Conservation (phyloP, 2,888 invertebrate species). For the Callimorpha dominula region DNA sequence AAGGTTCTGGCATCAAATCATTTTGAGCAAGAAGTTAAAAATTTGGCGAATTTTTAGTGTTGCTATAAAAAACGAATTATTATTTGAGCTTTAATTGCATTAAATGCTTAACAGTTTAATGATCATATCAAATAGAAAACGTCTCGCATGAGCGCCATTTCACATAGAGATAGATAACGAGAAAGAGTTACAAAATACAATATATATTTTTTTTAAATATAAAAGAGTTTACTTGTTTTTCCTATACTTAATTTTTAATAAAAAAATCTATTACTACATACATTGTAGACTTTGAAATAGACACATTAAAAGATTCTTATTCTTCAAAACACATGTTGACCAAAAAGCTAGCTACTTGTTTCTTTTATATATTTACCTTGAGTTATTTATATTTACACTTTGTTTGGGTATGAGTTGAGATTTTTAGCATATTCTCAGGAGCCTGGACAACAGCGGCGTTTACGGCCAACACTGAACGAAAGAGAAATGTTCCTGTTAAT, state of each 20-base stretch:
- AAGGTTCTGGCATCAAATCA: background rate
- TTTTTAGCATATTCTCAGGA: conserved; percentile 30
- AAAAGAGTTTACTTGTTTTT: background rate
- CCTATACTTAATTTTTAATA: background rate
- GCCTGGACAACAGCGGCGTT: conserved; percentile 44
- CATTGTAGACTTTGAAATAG: conserved; percentile 5
- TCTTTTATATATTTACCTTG: conserved; percentile 35
- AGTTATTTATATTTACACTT: conserved; percentile 33
- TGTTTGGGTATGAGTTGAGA: conserved; percentile 31
- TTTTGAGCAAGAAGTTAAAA: conserved; percentile 25
- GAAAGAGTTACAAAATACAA: background rate
- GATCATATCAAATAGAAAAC: background rate
- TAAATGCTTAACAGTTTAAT: conserved; percentile 16
- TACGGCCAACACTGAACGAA: conserved; percentile 83
- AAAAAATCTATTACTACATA: conserved; percentile 21
- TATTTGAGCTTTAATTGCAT: conserved; percentile 29
- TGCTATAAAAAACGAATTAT: background rate
- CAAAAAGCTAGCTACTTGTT: conserved; percentile 15
- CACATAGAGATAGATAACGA: background rate
- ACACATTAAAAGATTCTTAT: conserved; percentile 4
- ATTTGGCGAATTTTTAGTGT: conserved; percentile 16
- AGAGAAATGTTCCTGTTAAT: conserved; percentile 70
- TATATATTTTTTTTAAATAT: background rate
- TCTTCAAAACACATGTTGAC: conserved; percentile 1
- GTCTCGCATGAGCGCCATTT: background rate